Percentiles rank a stretch among this genome's conserved stretches.
Evolutionary conservation across 2,888 invertebrate species (phyloP).

Genomic region (Napeogenes inachia): DNA sequence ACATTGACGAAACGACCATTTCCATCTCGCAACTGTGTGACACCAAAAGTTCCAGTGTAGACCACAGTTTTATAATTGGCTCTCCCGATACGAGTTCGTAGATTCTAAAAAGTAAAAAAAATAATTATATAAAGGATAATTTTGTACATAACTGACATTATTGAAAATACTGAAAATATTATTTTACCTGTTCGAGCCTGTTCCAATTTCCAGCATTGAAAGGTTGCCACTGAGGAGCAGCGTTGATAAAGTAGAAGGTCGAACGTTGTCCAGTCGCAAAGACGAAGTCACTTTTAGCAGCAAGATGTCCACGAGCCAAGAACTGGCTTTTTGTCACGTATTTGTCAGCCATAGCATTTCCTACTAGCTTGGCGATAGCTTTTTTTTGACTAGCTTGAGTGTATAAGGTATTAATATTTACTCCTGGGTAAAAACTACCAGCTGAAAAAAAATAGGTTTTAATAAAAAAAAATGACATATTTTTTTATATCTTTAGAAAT

Average conservation of each 20-base stretch:
- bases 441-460: constrained; percentile 41
- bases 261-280: constrained; percentile 70
- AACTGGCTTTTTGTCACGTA: constrained; percentile 67
- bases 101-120: constrained; percentile 26
- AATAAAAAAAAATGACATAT: too few species aligned
- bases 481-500: too few species aligned
- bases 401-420: constrained; percentile 56
- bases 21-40: constrained; percentile 71
- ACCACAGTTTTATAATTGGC: constrained; percentile 57
- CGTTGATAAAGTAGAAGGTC: constrained; percentile 78
- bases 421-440: constrained; percentile 69
- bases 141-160: too few species aligned
- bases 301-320: constrained; percentile 73
- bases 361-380: constrained; percentile 49
- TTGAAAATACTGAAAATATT: too few species aligned
- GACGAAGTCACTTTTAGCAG: constrained; percentile 75
- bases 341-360: constrained; percentile 52
- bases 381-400: constrained; percentile 58
- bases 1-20: constrained; percentile 59
- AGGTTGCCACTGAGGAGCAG: constrained; percentile 79
- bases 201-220: constrained; percentile 74
- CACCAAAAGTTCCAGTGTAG: constrained; percentile 80
- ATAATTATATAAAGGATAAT: too few species aligned
- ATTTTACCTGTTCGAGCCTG: constrained; percentile 46
- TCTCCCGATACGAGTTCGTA: constrained; percentile 44